Conservation (phyloP, 2,797 vertebrate species). For the Bovichtus variegatus region DNA sequence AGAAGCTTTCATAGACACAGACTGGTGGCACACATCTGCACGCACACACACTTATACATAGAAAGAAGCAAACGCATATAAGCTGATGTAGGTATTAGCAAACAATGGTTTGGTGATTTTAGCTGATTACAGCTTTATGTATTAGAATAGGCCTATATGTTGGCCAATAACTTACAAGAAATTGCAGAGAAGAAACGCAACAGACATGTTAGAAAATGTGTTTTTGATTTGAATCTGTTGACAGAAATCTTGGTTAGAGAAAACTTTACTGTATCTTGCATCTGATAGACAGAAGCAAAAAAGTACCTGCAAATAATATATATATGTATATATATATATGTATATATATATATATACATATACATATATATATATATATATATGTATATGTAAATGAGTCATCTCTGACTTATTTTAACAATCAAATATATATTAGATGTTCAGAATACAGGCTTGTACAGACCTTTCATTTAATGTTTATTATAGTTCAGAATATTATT, state of each 20-base stretch:
- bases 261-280: not conserved
- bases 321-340: too few relatives aligned
- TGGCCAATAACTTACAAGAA: not conserved
- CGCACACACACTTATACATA: not conserved
- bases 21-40: not conserved
- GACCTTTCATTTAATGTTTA: not conserved
- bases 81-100: not conserved
- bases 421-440: not conserved
- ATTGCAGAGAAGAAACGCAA: not conserved
- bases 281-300: not conserved
- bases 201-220: not conserved
- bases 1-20: slow-evolving; percentile 8
- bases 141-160: not conserved
- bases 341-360: not conserved
- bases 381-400: rapidly evolving
- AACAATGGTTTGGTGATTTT: not conserved
- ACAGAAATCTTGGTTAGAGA: not conserved
- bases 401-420: not conserved
- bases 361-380: not conserved
- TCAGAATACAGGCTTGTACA: not conserved
- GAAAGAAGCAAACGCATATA: not conserved
- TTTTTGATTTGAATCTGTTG: not conserved
- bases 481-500: not conserved
- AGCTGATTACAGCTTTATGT: not conserved
- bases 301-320: not conserved